Conservation (phyloP, 2,888 invertebrate genomes). For the Tetramorium bicarinatum region DNA sequence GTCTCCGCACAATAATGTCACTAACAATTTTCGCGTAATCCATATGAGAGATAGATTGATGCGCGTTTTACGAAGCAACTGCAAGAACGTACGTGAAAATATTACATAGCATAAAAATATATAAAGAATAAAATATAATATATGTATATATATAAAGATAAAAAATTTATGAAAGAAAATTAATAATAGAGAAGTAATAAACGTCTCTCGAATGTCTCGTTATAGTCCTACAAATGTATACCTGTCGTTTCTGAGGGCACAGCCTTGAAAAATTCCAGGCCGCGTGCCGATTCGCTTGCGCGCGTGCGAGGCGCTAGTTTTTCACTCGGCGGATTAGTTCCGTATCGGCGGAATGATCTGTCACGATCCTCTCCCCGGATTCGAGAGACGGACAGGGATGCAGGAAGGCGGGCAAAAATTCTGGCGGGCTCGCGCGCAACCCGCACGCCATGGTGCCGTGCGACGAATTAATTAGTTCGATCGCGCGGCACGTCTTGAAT, state of each 20-base stretch:
- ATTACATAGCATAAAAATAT: not conserved
- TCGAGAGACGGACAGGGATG: constrained; percentile 6
- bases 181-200: not conserved
- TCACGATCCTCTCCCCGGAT: constrained; percentile 63
- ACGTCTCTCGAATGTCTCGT: not conserved
- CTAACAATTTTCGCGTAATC: not conserved
- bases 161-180: too few relatives aligned
- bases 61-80: not conserved
- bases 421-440: constrained; percentile 54
- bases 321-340: constrained; percentile 69
- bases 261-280: constrained; percentile 42
- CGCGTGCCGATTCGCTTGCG: constrained; percentile 25
- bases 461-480: constrained; percentile 77
- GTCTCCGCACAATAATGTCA: not conserved
- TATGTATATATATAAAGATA: too few relatives aligned
- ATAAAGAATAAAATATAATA: too few relatives aligned
- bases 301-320: constrained; percentile 60
- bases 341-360: constrained; percentile 70
- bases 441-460: constrained; percentile 61
- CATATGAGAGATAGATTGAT: not conserved
- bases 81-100: not conserved
- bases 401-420: constrained; percentile 61
- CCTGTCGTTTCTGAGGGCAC: not conserved
- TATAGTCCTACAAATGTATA: too few relatives aligned
- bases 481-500: constrained; percentile 73